Evolutionary conservation across 2,797 vertebrate genomes (phyloP).

Genomic region (Gymnothorax javanicus): DNA sequence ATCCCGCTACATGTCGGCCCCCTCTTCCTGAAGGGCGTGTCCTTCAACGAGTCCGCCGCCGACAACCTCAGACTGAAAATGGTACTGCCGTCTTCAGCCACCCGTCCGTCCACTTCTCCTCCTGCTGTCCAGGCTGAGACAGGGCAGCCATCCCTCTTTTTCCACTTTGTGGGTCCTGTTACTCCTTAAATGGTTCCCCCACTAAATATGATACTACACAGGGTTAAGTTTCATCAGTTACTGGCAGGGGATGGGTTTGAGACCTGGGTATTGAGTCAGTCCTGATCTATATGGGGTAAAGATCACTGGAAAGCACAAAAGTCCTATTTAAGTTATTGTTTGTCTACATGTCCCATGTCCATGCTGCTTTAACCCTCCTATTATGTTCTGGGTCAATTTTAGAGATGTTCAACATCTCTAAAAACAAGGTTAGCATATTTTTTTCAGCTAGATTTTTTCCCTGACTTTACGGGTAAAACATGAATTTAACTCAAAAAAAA

Average conservation of each 20-base stretch:
- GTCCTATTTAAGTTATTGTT: neutral
- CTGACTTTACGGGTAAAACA: too few relatives aligned
- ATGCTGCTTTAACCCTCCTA: too few relatives aligned
- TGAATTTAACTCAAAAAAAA: too few relatives aligned
- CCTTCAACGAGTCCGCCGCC: constrained; percentile 92
- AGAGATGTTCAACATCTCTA: too few relatives aligned
- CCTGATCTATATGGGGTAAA: neutral
- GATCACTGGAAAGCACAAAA: neutral
- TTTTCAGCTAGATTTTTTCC: too few relatives aligned
- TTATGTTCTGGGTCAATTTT: too few relatives aligned
- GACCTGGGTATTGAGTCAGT: neutral
- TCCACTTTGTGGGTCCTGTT: neutral
- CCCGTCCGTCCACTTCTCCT: too few relatives aligned
- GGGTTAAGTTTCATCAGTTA: neutral
- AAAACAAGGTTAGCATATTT: too few relatives aligned
- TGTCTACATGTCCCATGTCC: neutral
- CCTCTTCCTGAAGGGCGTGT: constrained; percentile 95
- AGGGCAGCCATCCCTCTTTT: neutral
- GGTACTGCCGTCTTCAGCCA: constrained; percentile 65
- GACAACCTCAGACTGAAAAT: constrained; percentile 98
- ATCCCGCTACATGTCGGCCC: constrained; percentile 95
- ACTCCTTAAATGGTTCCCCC: neutral
- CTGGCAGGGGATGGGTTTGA: neutral
- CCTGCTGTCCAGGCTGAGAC: neutral
- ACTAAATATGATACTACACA: neutral